Evolutionary conservation across 2,113 vertebrate genomes (phyloP), one percentile per base, ranked within the genome.

Genomic region (Diphyllodes magnificus): DNA sequence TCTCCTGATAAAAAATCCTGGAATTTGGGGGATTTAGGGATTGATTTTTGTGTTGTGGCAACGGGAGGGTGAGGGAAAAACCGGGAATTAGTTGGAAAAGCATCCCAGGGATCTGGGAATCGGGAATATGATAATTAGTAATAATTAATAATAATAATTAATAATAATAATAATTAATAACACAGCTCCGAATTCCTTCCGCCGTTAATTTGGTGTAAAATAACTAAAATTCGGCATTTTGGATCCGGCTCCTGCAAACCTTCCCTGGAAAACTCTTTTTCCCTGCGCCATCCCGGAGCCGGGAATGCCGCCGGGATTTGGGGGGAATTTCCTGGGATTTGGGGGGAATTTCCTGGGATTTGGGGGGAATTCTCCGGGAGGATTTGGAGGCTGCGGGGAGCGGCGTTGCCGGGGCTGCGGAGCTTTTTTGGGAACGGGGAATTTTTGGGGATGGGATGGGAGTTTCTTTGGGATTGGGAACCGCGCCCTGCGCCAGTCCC

Each of bases 41-140:
- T 60, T 60, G 23, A 21, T 24, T 24, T 47, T 24, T 30, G 8
- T 21, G 8, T 5, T 30, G 71, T 20, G 42, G 6, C 19, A 35
- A 20, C 0, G 5, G 1, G 4, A 45, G 20, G 17, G 39, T 0
- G 8, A 53, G 27, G 63, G 5, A 16, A 28, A 35, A 4, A 49
- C 12, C 0, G 2, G 68, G 10, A 14, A 4, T 3, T 7, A 20
- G 28, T 1, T 87, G 68, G 86, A 8, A 40, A 78, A 77, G 13
- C 16, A 2, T 16, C 1, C 12, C 53, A 33, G 51, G 10, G 22
- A 16, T 47, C 27, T 24, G 3, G 42, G 23, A 81, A 33, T 33
- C 13, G 25, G 50, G 14, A 51, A 51, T 49, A 49, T 49, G 22
- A 24, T 49, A 51, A 28, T 28, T 9, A 51, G 4, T 51, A 51